Evolutionary conservation across 1,140 invertebrate species (phyloP).

Genomic region (Batillaria attramentaria): DNA sequence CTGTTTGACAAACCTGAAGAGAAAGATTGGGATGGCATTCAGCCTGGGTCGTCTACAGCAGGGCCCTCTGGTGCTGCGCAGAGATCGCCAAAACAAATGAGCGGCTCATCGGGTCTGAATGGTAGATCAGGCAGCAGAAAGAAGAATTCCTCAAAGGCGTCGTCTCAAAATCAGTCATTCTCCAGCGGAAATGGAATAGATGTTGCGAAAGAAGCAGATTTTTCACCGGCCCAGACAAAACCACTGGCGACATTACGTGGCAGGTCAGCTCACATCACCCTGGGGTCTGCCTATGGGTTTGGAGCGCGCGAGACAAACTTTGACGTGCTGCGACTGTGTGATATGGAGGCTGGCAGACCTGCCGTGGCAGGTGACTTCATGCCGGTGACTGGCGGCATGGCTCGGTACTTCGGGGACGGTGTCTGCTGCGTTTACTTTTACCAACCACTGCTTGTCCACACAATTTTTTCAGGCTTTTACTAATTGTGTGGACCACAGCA

Average conservation of each 20-base stretch:
- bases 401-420: conserved; percentile 41
- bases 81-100: not conserved
- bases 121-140: not conserved
- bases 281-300: conserved; percentile 42
- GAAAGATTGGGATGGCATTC: conserved; percentile 25
- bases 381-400: conserved; percentile 28
- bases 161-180: not conserved
- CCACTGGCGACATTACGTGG: conserved; percentile 11
- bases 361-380: conserved; percentile 15
- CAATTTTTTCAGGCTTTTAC: conserved; percentile 45
- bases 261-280: conserved; percentile 54
- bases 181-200: too few species aligned
- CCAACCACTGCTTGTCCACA: conserved; percentile 23
- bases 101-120: not conserved
- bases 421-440: conserved; percentile 47
- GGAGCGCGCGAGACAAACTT: conserved; percentile 41
- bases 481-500: conserved; percentile 13
- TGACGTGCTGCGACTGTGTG: conserved; percentile 49
- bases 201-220: too few species aligned
- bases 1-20: conserved; percentile 49
- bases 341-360: conserved; percentile 34
- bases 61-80: not conserved
- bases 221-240: not conserved
- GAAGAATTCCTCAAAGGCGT: too few species aligned
- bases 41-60: not conserved